Evolutionary conservation across 2,888 invertebrate genomes (phyloP), one percentile per base, ranked within the genome.

Genomic region (Heliconius ismenius): DNA sequence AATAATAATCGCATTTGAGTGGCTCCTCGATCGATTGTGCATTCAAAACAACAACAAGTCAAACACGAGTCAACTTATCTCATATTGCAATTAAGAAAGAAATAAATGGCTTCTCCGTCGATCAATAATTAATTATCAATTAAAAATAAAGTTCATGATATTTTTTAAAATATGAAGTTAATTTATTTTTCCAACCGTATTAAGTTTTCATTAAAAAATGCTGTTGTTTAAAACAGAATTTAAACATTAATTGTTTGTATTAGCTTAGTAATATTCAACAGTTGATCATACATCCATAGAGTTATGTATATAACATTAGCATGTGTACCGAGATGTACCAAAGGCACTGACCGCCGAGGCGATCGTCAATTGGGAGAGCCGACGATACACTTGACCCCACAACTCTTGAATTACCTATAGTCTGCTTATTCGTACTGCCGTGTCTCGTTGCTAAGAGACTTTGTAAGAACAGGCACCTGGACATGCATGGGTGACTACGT

Each of bases 301-400:
- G 4, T n/a, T 13, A 24, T 68, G 43, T 76, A 65, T 80, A 80
- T 78, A 79, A 60, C 60, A 70, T 78, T 79, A 81, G 76, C 81
- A 78, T 83, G 82, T 81, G 83, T 83, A 79, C 81, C 84, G 84
- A 88, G 83, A 82, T 81, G 83, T 83, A 79, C 82, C 84, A 84
- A 88, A 88, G 89, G 87, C 92, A 92, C 88, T 92, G 92, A 91
- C 92, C 91, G 89, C 85, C 84, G 86, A 72, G 80, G 81, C 87
- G 85, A 85, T 84, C 86, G 86, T 85, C 92, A 92, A 92, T 92
- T 92, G 91, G 91, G 87, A 86, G 86, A 87, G 84, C 86, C 88
- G 90, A 85, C 90, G 85, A 85, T 89, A 90, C 89, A 91, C 90
- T 92, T 93, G 92, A 92, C 91, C 92, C 89, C 85, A 88, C 88